Conservation (phyloP, 1,140 invertebrate species). For the Magallana ariakensis region DNA sequence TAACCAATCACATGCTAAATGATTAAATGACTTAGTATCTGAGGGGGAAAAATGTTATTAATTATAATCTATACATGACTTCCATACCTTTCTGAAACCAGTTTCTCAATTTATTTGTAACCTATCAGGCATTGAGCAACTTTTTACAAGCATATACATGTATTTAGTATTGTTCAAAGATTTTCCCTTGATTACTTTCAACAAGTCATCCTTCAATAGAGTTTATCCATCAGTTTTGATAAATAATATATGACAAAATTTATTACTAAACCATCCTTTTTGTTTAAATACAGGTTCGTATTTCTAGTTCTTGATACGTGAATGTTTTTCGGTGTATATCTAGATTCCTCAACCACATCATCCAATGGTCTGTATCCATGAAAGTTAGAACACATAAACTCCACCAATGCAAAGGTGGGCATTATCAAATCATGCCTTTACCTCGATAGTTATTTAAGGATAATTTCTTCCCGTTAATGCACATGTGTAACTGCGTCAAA, state of each 20-base stretch:
- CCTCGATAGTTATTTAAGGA: too few relatives aligned
- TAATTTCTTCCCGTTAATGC: background rate
- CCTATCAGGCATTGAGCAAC: too few relatives aligned
- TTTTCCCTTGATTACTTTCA: background rate
- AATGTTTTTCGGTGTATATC: background rate
- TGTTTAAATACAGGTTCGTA: background rate
- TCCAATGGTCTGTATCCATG: background rate
- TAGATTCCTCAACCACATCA: background rate
- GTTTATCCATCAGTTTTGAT: background rate
- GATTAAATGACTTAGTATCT: too few relatives aligned
- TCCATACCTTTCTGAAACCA: too few relatives aligned
- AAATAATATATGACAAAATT: conserved; percentile 9
- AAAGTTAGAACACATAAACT: background rate
- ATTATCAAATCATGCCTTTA: background rate
- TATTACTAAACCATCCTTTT: background rate
- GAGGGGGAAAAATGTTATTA: too few relatives aligned
- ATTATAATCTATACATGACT: too few relatives aligned
- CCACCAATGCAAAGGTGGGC: background rate
- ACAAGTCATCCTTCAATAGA: too few relatives aligned
- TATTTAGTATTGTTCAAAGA: background rate
- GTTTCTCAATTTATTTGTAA: too few relatives aligned
- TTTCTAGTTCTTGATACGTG: too few relatives aligned
- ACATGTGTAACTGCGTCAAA: conserved; percentile 1
- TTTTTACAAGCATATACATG: too few relatives aligned
- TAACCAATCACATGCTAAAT: too few relatives aligned